A percentile compares a stretch with the other conserved stretches of the same genome.
phyloP scores from a whole-genome alignment of 2,888 invertebrate genomes.

The Atherix ibis region DNA sequence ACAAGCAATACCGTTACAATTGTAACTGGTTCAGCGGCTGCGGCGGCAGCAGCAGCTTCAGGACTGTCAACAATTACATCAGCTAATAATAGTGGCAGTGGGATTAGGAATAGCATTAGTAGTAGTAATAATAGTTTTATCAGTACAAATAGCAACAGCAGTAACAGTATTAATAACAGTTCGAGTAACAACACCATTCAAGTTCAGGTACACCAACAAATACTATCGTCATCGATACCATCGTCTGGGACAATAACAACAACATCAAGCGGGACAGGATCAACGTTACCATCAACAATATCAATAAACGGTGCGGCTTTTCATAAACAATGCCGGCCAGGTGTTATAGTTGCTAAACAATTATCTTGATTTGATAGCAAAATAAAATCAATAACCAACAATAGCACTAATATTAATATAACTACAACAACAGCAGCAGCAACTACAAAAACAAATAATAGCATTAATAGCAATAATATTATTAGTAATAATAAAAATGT shows the following conservation, averaged over 20 bases:
- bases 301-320: constrained; percentile 17
- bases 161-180: constrained; percentile 12
- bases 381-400: no score
- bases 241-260: constrained; percentile 2
- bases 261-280: constrained; percentile 7
- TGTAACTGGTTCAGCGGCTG: constrained; percentile 20
- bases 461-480: no score
- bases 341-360: constrained; percentile 82
- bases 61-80: constrained; percentile 8
- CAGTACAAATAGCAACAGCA: constrained; percentile 17
- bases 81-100: constrained; percentile 11
- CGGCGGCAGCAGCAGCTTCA: constrained; percentile 17
- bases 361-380: constrained; percentile 53
- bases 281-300: constrained; percentile 11
- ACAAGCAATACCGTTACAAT: constrained; percentile 4
- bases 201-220: constrained; percentile 13
- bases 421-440: no score
- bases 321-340: constrained; percentile 61
- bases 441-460: no score
- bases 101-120: constrained; percentile 11
- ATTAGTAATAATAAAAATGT: no score
- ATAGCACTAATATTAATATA: no score
- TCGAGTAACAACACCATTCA: not conserved
- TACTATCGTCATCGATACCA: constrained; percentile 1
- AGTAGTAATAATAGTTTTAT: constrained; percentile 13